Conservation (phyloP, 37 sponge, comb jelly and placozoan species). For the Diacarnus erythraeanus region DNA sequence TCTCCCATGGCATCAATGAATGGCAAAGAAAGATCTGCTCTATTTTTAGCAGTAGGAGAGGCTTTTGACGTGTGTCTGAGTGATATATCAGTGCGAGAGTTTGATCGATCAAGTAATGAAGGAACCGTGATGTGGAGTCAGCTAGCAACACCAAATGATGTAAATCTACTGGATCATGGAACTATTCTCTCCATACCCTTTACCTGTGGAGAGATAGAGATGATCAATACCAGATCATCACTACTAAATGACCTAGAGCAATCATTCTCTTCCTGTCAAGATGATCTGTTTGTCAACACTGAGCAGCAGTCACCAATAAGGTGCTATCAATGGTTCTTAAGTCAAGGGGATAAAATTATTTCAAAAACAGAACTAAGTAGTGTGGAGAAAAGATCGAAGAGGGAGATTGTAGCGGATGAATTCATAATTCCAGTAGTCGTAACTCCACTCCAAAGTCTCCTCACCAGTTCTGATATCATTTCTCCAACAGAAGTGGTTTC, state of each 20-base stretch:
- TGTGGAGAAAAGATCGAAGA: background rate
- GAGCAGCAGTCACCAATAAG: background rate
- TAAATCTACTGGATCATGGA: background rate
- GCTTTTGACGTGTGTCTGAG: background rate
- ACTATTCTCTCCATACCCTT: conserved; percentile 10
- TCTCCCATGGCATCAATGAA: background rate
- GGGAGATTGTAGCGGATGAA: too few species aligned
- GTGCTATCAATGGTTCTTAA: background rate
- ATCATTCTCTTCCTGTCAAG: conserved; percentile 4
- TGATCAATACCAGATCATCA: background rate
- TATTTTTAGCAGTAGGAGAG: background rate
- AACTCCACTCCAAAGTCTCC: too few species aligned
- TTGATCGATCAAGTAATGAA: conserved; percentile 10
- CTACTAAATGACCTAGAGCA: background rate
- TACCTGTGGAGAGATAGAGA: background rate
- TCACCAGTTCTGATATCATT: too few species aligned
- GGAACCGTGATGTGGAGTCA: conserved; percentile 23
- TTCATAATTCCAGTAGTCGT: too few species aligned
- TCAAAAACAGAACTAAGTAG: background rate
- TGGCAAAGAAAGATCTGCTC: background rate
- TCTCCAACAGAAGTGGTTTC: too few species aligned
- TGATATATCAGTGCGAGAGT: background rate
- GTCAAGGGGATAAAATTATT: background rate
- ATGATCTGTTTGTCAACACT: background rate
- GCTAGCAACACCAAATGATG: background rate